phyloP scores from a whole-genome alignment of 1,140 invertebrate genomes.

The Psix sp. region DNA sequence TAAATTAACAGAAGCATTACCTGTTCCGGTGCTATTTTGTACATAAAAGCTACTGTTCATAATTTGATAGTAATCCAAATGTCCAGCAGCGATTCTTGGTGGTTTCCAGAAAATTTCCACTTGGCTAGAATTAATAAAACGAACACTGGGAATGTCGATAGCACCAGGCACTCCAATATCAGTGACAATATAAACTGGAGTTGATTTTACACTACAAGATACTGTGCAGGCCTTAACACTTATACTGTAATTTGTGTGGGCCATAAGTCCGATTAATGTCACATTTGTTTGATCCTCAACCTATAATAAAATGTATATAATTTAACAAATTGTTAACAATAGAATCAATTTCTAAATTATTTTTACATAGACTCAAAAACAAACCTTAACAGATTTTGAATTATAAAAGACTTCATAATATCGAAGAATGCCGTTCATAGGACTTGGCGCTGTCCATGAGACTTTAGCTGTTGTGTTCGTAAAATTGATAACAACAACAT shows the following conservation, averaged over 20 bases:
- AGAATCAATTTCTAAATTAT: too few species aligned
- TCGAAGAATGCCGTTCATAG: conserved; percentile 85
- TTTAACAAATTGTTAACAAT: too few species aligned
- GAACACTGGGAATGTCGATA: conserved; percentile 75
- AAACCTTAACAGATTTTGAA: conserved; percentile 20
- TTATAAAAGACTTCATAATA: conserved; percentile 83
- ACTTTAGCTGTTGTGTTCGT: conserved; percentile 82
- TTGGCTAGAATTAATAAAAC: conserved; percentile 74
- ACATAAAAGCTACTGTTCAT: conserved; percentile 63
- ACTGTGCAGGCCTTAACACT: conserved; percentile 84
- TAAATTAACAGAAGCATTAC: conserved; percentile 45
- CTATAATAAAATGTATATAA: neutral
- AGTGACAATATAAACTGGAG: conserved; percentile 76
- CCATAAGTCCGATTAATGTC: conserved; percentile 45
- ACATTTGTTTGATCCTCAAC: conserved; percentile 62
- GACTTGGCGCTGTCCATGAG: conserved; percentile 82
- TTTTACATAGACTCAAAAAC: neutral
- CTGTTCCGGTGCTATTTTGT: conserved; percentile 64
- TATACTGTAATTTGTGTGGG: conserved; percentile 81
- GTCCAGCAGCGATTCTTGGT: conserved; percentile 81
- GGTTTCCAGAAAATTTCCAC: conserved; percentile 79
- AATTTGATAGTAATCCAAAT: conserved; percentile 79
- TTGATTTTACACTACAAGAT: conserved; percentile 79
- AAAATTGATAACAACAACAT: conserved; percentile 80
- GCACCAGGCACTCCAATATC: conserved; percentile 80